Base-by-base conservation (phyloP, 2,888 invertebrate species). In the Gandaritis pyraliata region DNA sequence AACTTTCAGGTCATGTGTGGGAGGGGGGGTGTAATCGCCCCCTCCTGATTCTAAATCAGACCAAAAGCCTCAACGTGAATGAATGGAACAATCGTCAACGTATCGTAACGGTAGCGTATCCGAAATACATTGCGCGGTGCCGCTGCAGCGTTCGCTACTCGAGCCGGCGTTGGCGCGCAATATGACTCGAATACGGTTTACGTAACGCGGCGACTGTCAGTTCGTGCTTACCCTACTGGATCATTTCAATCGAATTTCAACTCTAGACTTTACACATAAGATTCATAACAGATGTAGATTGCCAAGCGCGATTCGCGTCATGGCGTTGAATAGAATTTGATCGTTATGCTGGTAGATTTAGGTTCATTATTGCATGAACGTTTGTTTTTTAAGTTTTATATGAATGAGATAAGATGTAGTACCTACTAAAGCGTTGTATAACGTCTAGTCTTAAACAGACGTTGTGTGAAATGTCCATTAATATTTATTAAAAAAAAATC, bases 1-100 rank as follows among this genome's bases (percentile, higher is more conserved):
- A 88, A 87, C 83, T 88, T 88, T 83, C 86, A 83, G 87, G 86
- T 87, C 87, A 82, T 87, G 87, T 85, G 83, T 84, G 43, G 45
- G 53, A 71, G 75, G 72, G 64, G 72, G 82, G 73, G 65, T 72
- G 82, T 83, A 86, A 87, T 87, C 86, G 82, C 77, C 66, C 58
- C 66, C 59, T 15, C 41, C 16, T 52, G 58, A 50, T 51, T 58
- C 53, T 61, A 48, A 58, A 52, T 33, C 47, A 52, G 48, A 48
- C 43, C 48, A 8, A 6, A 5, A 6, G 23, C 5, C 5, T 23
- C 3, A 23, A 6, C 23, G 6, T 0, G 23, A 23, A 23, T 6
- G 6, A 23, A 23, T 23, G 5, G 3, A 6, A 23, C 23, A 23
- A 6, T 2, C 23, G 5, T 3, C 23, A 23, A 23, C n/a, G n/a